Evolutionary conservation across 2,888 invertebrate species (phyloP).

Genomic region (Aproaerema taeniolella): DNA sequence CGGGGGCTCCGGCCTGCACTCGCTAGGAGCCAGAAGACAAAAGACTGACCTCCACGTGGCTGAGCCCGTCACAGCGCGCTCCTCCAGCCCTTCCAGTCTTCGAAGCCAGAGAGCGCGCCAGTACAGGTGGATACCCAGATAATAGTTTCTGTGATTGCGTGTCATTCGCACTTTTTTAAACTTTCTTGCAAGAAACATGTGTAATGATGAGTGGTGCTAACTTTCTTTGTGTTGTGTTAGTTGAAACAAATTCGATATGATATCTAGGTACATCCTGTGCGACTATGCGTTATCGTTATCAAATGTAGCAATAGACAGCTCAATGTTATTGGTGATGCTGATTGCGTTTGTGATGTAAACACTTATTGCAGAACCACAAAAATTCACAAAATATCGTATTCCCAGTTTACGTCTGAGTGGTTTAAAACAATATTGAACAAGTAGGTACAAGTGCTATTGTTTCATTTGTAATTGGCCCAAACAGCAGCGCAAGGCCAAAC

Average conservation of each 20-base stretch:
- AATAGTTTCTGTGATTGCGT: constrained; percentile 6
- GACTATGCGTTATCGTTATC: constrained; percentile 2
- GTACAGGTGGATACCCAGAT: constrained; percentile 56
- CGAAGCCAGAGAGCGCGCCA: constrained; percentile 70
- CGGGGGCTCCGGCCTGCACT: constrained; percentile 23
- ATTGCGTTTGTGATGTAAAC: no score
- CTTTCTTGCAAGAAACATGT: not conserved
- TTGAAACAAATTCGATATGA: not conserved
- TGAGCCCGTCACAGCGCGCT: constrained; percentile 52
- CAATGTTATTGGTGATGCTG: constrained; percentile 1
- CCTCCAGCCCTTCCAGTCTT: constrained; percentile 73
- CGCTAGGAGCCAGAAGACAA: constrained; percentile 76
- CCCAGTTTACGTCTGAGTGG: constrained; percentile 8
- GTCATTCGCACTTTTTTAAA: not conserved
- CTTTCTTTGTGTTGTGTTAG: constrained; percentile 6
- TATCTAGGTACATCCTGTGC: not conserved
- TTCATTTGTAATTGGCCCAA: constrained; percentile 33
- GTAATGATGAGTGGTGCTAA: constrained; percentile 5
- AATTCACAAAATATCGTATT: not conserved
- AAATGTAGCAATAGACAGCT: not conserved
- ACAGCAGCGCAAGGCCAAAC: constrained; percentile 45
- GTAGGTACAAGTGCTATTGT: constrained; percentile 47
- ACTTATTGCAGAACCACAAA: no score
- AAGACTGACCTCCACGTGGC: constrained; percentile 72
- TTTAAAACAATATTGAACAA: constrained; percentile 9